Conservation (phyloP, 2,797 vertebrate genomes). For the Chiroxiphia lanceolata region DNA sequence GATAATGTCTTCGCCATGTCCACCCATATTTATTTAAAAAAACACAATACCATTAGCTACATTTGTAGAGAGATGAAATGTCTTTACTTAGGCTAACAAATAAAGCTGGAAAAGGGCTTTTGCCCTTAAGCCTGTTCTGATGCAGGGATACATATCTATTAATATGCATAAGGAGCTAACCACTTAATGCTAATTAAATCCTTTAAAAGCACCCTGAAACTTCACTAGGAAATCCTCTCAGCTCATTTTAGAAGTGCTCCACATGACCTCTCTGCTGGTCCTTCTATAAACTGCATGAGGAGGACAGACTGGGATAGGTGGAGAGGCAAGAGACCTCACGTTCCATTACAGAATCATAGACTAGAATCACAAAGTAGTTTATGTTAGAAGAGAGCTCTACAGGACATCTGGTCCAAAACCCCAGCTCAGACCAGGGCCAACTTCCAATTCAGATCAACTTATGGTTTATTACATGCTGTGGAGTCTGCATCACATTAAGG, state of each 20-base stretch:
- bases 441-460: background rate
- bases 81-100: background rate
- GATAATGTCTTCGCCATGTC: background rate
- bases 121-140: background rate
- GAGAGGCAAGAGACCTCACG: background rate
- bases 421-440: background rate
- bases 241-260: background rate
- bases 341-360: background rate
- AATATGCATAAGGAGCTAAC: background rate
- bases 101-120: background rate
- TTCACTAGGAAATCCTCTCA: background rate
- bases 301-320: background rate
- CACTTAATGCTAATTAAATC: background rate
- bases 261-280: background rate
- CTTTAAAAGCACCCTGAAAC: background rate
- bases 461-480: background rate
- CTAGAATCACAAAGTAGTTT: background rate
- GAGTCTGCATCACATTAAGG: background rate
- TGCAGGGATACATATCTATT: background rate
- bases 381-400: background rate
- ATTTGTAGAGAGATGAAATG: background rate
- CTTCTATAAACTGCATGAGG: background rate
- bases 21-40: background rate
- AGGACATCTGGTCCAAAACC: background rate
- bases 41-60: rapidly evolving